Base-by-base conservation (phyloP, 2,888 invertebrate genomes). In the Sinelater perroti region DNA sequence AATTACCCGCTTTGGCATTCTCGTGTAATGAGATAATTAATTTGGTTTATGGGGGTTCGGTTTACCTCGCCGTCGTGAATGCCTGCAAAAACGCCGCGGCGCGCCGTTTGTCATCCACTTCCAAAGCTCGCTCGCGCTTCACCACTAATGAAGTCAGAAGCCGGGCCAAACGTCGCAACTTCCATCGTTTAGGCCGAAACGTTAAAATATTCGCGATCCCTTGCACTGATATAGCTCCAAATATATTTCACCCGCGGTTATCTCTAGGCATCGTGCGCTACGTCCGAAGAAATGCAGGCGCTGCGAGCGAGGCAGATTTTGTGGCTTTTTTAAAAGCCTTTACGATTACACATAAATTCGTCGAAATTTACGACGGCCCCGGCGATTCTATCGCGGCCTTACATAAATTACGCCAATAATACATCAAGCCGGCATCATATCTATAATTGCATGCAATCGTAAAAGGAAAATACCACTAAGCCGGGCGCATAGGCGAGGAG, bases 401-500 rank as follows among this genome's bases (percentile, higher is more conserved):
- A 61, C 61, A 61, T 61, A 54, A 51, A 65, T 67, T 64, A 67
- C 53, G 65, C 62, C 68, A 47, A 47, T 35, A 61, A 66, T 69
- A 67, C 64, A 67, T 70, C 67, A 65, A 60, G 59, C 58, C 44
- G 61, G 62, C 65, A 66, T 70, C 70, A 70, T 70, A 70, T 69
- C 67, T 71, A 65, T 71, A 70, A 71, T 70, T 70, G 70, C 69
- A 62, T 61, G 65, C 65, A 63, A 53, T 66, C 71, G 62, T 68
- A 71, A 68, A 71, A 69, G 71, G 71, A 67, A 67, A 69, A 71
- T 70, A 67, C 69, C 67, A 69, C 67, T 65, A 68, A 26, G 44
- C 26, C 28, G 42, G 30, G 30, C 44, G 30, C 26, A 44, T 44
- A 44, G 28, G 18, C 30, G 30, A 28, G 44, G 30, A 28, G 28